Base-by-base conservation (phyloP, 2,797 vertebrate genomes). In the Eidolon dupreanum region DNA sequence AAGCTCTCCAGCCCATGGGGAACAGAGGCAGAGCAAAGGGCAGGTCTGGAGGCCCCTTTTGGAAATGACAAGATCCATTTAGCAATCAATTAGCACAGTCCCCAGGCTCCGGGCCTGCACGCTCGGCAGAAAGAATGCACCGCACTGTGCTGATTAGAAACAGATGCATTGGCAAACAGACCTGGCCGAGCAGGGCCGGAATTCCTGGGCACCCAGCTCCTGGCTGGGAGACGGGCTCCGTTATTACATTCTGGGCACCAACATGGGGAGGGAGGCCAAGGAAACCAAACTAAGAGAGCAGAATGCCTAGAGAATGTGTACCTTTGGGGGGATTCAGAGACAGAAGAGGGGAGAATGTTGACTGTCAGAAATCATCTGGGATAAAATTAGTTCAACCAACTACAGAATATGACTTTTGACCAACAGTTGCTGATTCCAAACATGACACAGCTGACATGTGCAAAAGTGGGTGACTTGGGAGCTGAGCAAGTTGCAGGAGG, bases 41-140 rank as follows among this genome's bases (percentile, higher is more conserved):
- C 95, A 24, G 0, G 73, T 94, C n/a, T 84, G 81, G 96, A 97
- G 97, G 94, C 97, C 98, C 98, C 98, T 98, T 98, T 96, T 98
- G 98, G 97, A 98, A 98, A 97, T 98, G 98, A 98, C 98, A 98
- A 98, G 98, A 98, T 98, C 98, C 98, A 98, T 98, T 98, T 98
- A 98, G 97, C 94, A 95, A 98, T 98, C 92, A 98, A 97, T 98
- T 97, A 98, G 98, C 66, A 0, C 22, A 1, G 94, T 96, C 97
- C 97, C 97, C 95, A 96, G 95, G 94, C 97, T 91, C 95, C 0
- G 5, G 94, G 94, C 94, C 92, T 95, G 95, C 93, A 92, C 31
- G 28, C 92, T 79, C 55, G 11, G 95, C 98, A 97, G 96, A 93
- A 98, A 98, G 98, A 98, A 97, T 98, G 97, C 73, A 78, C 33